phyloP scores from a whole-genome alignment of 2,888 invertebrate species.

The Hedychridium roseum region DNA sequence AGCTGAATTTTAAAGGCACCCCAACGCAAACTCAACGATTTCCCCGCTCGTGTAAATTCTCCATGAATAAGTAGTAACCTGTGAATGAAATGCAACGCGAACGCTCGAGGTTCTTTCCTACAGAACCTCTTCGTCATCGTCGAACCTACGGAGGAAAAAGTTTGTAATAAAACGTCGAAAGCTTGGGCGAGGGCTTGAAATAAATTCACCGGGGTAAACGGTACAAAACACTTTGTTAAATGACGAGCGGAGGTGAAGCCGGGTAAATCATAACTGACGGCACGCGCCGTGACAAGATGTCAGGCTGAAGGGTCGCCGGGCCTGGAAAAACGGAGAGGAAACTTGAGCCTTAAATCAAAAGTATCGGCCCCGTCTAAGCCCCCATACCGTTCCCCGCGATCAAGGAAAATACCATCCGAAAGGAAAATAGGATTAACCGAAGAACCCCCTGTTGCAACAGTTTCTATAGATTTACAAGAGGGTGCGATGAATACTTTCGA shows the following conservation, averaged over 20 bases:
- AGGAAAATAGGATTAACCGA: too few species aligned
- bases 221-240: constrained; percentile 27
- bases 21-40: too few species aligned
- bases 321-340: constrained; percentile 19
- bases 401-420: constrained; percentile 23
- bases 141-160: too few species aligned
- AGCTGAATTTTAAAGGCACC: too few species aligned
- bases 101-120: constrained; percentile 5
- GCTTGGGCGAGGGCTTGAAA: constrained; percentile 4
- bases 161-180: too few species aligned
- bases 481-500: not conserved
- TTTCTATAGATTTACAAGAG: constrained; percentile 2
- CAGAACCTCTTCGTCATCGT: too few species aligned
- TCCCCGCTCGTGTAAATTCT: too few species aligned
- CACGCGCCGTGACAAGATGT: constrained; percentile 6
- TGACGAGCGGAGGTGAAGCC: constrained; percentile 9
- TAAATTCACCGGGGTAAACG: constrained; percentile 3
- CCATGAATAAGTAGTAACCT: too few species aligned
- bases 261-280: constrained; percentile 25
- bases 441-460: too few species aligned
- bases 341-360: constrained; percentile 29
- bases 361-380: constrained; percentile 19
- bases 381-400: constrained; percentile 12
- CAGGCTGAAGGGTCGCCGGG: constrained; percentile 9
- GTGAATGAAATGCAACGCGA: too few species aligned